A percentile compares a stretch with the other conserved stretches of the same genome.
Evolutionary conservation across 2,888 invertebrate species (phyloP).

Genomic region (Hirtodrosophila alboralis): DNA sequence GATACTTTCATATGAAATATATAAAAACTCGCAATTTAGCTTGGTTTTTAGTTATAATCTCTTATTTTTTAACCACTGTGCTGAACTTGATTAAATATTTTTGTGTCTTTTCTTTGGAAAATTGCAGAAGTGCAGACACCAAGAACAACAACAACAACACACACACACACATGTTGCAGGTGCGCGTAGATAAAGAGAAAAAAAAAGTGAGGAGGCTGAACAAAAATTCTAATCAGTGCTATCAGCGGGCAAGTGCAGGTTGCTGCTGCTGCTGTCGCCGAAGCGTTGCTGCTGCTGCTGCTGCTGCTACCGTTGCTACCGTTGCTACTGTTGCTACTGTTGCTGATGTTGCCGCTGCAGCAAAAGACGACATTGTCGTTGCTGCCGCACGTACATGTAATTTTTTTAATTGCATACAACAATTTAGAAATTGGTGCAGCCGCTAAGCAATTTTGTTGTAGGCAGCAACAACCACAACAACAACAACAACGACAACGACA

Average conservation of each 20-base stretch:
- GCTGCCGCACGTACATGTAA: conserved; percentile 76
- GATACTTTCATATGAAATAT: too few relatives aligned
- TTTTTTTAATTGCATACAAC: conserved; percentile 80
- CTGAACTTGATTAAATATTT: conserved; percentile 58
- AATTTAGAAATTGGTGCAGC: conserved; percentile 70
- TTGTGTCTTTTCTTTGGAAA: conserved; percentile 62
- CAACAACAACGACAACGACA: conserved; percentile 10
- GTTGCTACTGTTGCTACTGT: conserved; percentile 8
- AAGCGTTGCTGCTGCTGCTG: conserved; percentile 7
- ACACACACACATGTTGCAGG: conserved; percentile 20
- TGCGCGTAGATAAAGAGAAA: conserved; percentile 33
- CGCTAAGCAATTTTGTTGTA: conserved; percentile 31
- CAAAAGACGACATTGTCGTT: conserved; percentile 44
- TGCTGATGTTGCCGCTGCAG: conserved; percentile 19
- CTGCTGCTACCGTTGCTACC: conserved; percentile 12
- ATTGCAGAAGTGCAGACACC: conserved; percentile 40
- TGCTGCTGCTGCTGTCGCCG: conserved; percentile 21
- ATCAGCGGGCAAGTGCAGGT: conserved; percentile 54
- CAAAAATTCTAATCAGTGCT: conserved; percentile 74
- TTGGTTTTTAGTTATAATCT: neutral
- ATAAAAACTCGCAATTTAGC: too few relatives aligned
- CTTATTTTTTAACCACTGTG: conserved; percentile 37
- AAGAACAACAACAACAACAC: conserved; percentile 13
- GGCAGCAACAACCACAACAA: conserved; percentile 17
- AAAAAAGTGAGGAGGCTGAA: conserved; percentile 46